A percentile compares a stretch with the other conserved stretches of the same genome.
Evolutionary conservation across 92 coral and sea anemone species (phyloP).

Genomic region (Epizoanthus stellaris): DNA sequence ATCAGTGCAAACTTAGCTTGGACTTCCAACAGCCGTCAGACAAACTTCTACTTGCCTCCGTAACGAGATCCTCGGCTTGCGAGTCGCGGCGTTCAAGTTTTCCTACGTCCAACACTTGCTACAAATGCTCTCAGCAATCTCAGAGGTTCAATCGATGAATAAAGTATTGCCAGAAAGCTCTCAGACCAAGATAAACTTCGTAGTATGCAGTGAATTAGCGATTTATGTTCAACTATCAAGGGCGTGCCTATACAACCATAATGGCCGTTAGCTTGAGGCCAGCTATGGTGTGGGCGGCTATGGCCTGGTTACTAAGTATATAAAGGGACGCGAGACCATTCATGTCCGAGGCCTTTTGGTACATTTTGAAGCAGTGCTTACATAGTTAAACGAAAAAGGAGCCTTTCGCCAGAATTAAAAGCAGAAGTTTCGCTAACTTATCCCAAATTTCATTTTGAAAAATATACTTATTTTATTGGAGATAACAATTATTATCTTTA

Average conservation of each 20-base stretch:
- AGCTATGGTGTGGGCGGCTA: slow-evolving; percentile 44
- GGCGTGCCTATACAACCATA: slow-evolving; percentile 53
- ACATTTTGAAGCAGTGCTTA: neutral
- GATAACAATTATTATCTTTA: too few relatives aligned
- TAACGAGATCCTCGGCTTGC: slow-evolving; percentile 42
- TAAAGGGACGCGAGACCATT: neutral
- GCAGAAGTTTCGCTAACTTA: neutral
- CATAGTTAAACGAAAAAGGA: neutral
- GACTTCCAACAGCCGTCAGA: slow-evolving; percentile 20
- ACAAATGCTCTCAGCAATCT: slow-evolving; percentile 16
- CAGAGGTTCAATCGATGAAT: slow-evolving; percentile 13
- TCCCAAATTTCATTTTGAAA: too few relatives aligned
- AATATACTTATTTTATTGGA: too few relatives aligned
- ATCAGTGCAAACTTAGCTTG: slow-evolving; percentile 23
- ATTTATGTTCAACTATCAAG: slow-evolving; percentile 34
- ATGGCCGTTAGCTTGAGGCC: slow-evolving; percentile 49
- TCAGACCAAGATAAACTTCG: slow-evolving; percentile 25
- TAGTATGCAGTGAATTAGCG: slow-evolving; percentile 40
- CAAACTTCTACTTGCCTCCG: slow-evolving; percentile 32
- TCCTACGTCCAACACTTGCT: slow-evolving; percentile 28
- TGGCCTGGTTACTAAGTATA: slow-evolving; percentile 47
- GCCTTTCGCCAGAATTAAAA: neutral
- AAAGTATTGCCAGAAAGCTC: slow-evolving; percentile 20
- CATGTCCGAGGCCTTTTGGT: slow-evolving; percentile 8
- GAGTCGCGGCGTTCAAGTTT: slow-evolving; percentile 39